Conservation (phyloP, 2,113 vertebrate genomes). For the Saguinus imperator region DNA sequence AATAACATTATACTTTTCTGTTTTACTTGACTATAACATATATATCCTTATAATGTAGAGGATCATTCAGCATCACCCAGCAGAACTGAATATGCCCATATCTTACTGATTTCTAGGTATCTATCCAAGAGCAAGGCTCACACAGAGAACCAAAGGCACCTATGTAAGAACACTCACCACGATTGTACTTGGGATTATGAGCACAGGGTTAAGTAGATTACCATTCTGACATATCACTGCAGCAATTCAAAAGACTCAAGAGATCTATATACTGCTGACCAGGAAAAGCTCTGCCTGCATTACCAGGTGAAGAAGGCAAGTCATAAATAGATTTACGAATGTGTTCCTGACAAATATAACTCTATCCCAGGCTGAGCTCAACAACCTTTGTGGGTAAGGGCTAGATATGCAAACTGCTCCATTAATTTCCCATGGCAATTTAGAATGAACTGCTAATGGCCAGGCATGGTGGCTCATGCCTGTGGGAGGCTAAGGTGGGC, state of each 20-base stretch:
- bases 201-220: not conserved
- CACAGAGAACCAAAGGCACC: not conserved
- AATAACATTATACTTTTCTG: not conserved
- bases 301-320: fast-evolving
- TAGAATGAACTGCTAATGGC: not conserved
- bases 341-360: not conserved
- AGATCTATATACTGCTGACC: fast-evolving
- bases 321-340: fast-evolving
- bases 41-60: not conserved
- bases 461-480: too few species aligned
- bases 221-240: fast-evolving
- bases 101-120: not conserved
- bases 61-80: not conserved
- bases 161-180: not conserved
- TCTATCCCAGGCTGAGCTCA: not conserved
- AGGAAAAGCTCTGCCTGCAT: not conserved
- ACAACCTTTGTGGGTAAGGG: not conserved
- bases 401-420: not conserved
- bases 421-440: not conserved
- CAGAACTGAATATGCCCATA: not conserved
- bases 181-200: fast-evolving
- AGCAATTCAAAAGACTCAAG: not conserved
- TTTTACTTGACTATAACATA: not conserved
- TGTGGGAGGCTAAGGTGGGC: too few species aligned
- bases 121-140: not conserved